Evolutionary conservation across 2,888 invertebrate genomes (phyloP), one percentile per base, ranked within the genome.

Genomic region (Pachliopta kotzebuea): DNA sequence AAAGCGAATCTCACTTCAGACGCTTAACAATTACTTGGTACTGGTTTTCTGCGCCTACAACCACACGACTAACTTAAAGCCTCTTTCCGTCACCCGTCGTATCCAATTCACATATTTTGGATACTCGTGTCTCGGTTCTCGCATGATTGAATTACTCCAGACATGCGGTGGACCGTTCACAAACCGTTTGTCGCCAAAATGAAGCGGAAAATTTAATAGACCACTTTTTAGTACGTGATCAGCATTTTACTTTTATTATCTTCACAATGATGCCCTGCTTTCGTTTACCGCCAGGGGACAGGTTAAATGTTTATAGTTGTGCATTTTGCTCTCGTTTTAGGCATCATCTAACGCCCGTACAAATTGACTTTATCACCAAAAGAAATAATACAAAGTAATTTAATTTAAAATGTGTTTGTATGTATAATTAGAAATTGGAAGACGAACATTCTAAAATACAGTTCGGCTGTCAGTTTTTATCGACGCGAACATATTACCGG

Each of bases 161-260:
- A 70, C 75, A 73, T 72, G 74, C 79, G 73, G 65, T 74, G 75
- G 71, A 81, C 83, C 84, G 81, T 82, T 83, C 84, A 81, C 78
- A 74, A 76, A 79, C 83, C 83, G 83, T 85, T 85, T 85, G 85
- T 84, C 84, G 80, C 83, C 79, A 84, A 87, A 87, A 85, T 84
- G 80, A 85, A 87, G 81, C 84, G 85, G 85, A 86, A 85, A 88
- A 88, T 86, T 85, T 86, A 88, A 88, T 88, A 86, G 83, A 82
- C 79, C 75, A 78, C 73, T 76, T 73, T 81, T 81, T 74, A 77
- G 81, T 85, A 89, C 90, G 89, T 90, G 89, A 86, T 85, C 85
- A 68, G 78, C 84, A 82, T 85, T 79, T 76, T 83, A 77, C 75
- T 84, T 83, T 85, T 86, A 81, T 82, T 84, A 76, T 72, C 75